phyloP scores from a whole-genome alignment of 1,140 invertebrate species.

The Drosophila erecta region DNA sequence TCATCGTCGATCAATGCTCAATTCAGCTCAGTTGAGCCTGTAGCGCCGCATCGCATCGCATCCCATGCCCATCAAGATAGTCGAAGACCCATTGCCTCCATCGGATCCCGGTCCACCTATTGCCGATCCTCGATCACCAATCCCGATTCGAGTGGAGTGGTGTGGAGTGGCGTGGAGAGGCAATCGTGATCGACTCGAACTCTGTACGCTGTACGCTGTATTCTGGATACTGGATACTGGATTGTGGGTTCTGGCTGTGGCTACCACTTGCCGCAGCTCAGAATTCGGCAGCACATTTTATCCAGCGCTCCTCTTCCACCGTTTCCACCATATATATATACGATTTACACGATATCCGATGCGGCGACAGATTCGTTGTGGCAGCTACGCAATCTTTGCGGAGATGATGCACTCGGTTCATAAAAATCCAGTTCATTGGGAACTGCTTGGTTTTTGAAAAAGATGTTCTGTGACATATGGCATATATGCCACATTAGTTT shows the following conservation, averaged over 20 bases:
- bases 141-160: slow-evolving; percentile 1
- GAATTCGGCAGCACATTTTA: slow-evolving; percentile 66
- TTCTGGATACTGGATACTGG: slow-evolving; percentile 8
- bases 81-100: slow-evolving; percentile 23
- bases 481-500: too few species aligned
- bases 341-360: slow-evolving; percentile 52
- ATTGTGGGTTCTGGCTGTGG: slow-evolving; percentile 17
- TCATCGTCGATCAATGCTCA: slow-evolving; percentile 70
- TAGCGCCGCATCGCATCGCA: slow-evolving; percentile 66
- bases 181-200: slow-evolving; percentile 69
- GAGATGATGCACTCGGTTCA: slow-evolving; percentile 13
- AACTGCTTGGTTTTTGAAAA: neutral
- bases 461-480: too few species aligned
- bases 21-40: slow-evolving; percentile 47
- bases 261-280: slow-evolving; percentile 14
- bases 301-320: slow-evolving; percentile 1
- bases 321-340: slow-evolving; percentile 18
- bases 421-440: neutral
- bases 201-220: neutral
- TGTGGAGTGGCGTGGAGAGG: slow-evolving; percentile 26
- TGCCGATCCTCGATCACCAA: slow-evolving; percentile 1
- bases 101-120: slow-evolving; percentile 2
- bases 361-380: slow-evolving; percentile 81
- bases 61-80: slow-evolving; percentile 68
- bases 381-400: slow-evolving; percentile 48